Percentiles rank a stretch among this genome's conserved stretches.
phyloP scores from a whole-genome alignment of 2,888 invertebrate genomes.

The Melieria crassipennis region DNA sequence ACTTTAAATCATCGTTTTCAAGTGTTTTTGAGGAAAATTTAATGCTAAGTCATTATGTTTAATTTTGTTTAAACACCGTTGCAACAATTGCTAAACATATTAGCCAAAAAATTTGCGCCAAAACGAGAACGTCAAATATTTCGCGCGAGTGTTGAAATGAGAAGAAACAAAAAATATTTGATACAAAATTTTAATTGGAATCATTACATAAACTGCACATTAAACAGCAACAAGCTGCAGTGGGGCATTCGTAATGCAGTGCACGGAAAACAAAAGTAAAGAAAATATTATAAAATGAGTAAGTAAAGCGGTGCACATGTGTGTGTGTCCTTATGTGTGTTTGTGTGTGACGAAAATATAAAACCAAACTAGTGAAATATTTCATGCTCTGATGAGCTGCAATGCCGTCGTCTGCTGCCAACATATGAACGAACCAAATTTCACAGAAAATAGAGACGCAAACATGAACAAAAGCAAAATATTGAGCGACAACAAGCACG shows the following conservation, averaged over 20 bases:
- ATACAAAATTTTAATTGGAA: conserved; percentile 30
- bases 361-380: conserved; percentile 20
- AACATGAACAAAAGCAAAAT: no score
- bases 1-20: no score
- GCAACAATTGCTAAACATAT: no score
- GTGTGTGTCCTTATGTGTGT: neutral
- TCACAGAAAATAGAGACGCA: no score
- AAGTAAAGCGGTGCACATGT: neutral
- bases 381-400: conserved; percentile 25
- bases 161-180: conserved; percentile 19
- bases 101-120: no score
- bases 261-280: neutral
- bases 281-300: neutral
- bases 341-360: neutral
- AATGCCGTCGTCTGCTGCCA: conserved; percentile 7
- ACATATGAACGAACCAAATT: no score
- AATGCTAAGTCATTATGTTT: no score
- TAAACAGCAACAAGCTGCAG: neutral
- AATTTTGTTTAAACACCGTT: no score
- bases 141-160: neutral
- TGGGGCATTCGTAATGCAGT: neutral
- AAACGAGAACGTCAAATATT: no score
- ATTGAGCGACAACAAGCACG: no score
- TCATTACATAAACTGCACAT: conserved; percentile 27
- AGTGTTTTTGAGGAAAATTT: no score